These are phyloP conservation scores for Telmatochromis sp. DNA, from an alignment of 2,113 vertebrate genomes.

Conservation along the genomic window DNA sequence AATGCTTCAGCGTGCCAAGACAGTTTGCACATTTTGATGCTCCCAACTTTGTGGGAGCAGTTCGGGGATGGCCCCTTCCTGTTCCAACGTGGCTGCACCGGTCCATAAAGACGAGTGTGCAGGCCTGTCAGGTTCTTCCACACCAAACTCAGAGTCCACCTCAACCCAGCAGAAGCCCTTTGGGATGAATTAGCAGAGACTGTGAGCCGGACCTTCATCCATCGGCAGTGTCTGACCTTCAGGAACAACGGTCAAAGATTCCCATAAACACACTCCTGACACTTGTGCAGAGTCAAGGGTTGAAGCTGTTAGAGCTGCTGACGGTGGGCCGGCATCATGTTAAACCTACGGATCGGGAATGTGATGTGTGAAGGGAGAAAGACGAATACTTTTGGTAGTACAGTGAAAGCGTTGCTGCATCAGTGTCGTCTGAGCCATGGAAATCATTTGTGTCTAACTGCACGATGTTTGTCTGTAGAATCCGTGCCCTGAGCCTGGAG, in stretches of 20 bases:
- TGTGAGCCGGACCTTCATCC: background rate
- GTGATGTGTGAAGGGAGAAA: background rate
- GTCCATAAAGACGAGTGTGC: background rate
- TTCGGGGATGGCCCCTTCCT: background rate
- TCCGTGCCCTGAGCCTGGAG: conserved; percentile 84
- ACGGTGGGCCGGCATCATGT: fast-evolving
- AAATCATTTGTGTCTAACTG: background rate
- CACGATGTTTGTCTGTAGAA: conserved; percentile 71
- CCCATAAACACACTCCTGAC: background rate
- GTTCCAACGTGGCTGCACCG: background rate
- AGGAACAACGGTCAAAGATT: background rate
- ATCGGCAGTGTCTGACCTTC: background rate
- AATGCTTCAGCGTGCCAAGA: background rate
- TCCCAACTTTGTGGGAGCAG: background rate
- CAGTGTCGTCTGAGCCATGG: background rate
- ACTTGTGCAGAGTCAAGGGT: background rate
- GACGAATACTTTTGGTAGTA: background rate
- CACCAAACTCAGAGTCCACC: background rate
- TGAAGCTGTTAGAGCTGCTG: background rate
- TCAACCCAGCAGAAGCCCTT: background rate
- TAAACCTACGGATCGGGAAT: background rate
- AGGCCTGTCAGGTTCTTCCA: background rate
- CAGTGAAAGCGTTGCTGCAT: background rate
- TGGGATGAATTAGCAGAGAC: background rate
- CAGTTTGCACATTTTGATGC: background rate